Base-by-base conservation (phyloP, 2,888 invertebrate genomes). In the Trachelus troglodyta region DNA sequence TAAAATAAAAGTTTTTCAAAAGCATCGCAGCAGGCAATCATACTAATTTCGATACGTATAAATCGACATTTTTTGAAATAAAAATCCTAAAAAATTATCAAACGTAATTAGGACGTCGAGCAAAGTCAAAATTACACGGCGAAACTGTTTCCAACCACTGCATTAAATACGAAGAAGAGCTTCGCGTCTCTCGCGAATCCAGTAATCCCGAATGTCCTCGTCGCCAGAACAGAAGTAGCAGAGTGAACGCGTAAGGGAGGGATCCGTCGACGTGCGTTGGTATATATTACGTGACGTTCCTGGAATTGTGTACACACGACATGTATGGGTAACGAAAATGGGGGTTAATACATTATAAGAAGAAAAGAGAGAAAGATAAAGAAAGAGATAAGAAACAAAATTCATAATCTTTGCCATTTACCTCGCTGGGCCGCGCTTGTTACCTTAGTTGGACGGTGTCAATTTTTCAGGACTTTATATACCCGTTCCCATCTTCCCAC, bases 381-480 rank as follows among this genome's bases (percentile, higher is more conserved):
- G 15, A 40, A 40, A n/a, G 3, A 34, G 31, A 71, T 33, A 71
- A 31, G 71, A 71, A 71, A 71, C 11, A 34, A 71, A n/a, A 33
- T 11, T 23, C 33, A 12, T 34, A 71, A 34, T 34, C 9, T 23
- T 34, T 35, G 35, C 12, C 23, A 30, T 74, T 40, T n/a, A 4
- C 74, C 74, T n/a, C 74, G 74, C 30, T 73, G 76, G 80, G 80
- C 81, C 81, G 35, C 12, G 77, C 76, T 83, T 82, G 85, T 81
- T 83, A 84, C 78, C 75, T 79, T 80, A 73, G 69, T 34, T 69
- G 79, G 77, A 74, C 78, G 80, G 77, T 83, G 80, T 83, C 85
- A 83, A 85, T 85, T 85, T 85, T 85, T 85, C 85, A 85, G 77
- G 73, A 81, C 78, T 85, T 83, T 80, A 77, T 79, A 76, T 74